Base-by-base conservation (phyloP, 2,888 invertebrate genomes). In the Xanthorhoe designata region DNA sequence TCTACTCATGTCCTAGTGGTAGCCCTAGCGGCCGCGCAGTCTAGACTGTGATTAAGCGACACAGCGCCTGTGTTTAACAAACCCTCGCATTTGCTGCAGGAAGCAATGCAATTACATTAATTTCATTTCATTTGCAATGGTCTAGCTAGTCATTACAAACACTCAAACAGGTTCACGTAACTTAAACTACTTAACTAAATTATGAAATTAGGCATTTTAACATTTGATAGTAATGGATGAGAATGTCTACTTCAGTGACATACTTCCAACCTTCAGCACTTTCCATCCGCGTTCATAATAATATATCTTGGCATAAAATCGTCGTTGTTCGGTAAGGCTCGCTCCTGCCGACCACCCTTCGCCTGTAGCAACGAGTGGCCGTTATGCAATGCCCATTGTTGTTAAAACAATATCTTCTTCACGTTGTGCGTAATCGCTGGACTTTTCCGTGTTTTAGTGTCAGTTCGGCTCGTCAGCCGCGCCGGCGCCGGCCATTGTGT, bases 321-420 rank as follows among this genome's bases (percentile, higher is more conserved):
- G 47, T 45, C 4, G 6, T 24, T 24, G 45, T 47, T 47, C 47
- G 47, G 47, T 47, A 47, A 47, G 5, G 47, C 7, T 5, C 47
- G 15, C 17, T 1, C 45, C n/a, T n/a, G 2, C n/a, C 15, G 15
- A 6, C 15, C 15, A 3, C 45, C 45, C 15, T 6, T 10, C 15
- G 15, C 45, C 45, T 15, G 45, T 5, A 4, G 47, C 47, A 13
- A 13, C 38, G 8, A 13, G 47, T 15, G 47, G 45, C 2, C 7
- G 17, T 63, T 57, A 57, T 63, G 45, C 32, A 58, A 63, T 52
- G 6, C 10, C 47, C 56, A 61, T 65, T 65, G 65, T 65, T 51
- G 15, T 47, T 61, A 19, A 50, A 61, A 32, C 58, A 55, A 49
- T 59, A 62, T 56, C 29, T 18, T 32, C 49, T 19, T 35, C 47